Evolutionary conservation across 2,113 vertebrate genomes (phyloP).

Genomic region (Heterotis niloticus): DNA sequence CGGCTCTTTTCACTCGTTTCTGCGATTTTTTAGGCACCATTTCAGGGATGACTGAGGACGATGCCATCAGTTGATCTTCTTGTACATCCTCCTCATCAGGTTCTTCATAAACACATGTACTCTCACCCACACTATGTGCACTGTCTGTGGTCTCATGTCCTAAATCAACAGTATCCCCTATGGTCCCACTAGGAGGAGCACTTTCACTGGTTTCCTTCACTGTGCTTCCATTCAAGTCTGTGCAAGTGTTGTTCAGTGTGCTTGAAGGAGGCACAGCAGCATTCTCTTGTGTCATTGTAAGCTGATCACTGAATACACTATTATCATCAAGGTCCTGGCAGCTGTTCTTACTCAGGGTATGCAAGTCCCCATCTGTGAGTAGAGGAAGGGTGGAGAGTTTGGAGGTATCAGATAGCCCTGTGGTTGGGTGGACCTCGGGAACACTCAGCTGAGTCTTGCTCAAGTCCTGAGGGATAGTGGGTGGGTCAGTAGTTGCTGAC

Average conservation of each 20-base stretch:
- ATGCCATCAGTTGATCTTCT: not conserved
- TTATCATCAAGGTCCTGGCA: constrained; percentile 19
- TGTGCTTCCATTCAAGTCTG: constrained; percentile 12
- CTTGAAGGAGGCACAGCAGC: constrained; percentile 1
- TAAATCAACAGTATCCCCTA: not conserved
- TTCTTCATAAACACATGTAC: constrained; percentile 31
- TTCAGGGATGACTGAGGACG: constrained; percentile 28
- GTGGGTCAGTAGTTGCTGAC: not conserved
- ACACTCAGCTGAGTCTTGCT: constrained; percentile 14
- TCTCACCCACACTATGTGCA: constrained; percentile 23
- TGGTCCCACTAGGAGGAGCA: not conserved
- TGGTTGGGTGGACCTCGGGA: constrained; percentile 36
- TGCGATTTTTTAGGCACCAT: constrained; percentile 46
- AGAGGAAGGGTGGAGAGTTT: constrained; percentile 35
- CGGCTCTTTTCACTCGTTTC: constrained; percentile 61
- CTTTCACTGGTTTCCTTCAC: constrained; percentile 12
- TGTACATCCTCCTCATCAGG: constrained; percentile 46
- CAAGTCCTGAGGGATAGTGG: constrained; percentile 30
- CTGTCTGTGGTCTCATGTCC: constrained; percentile 9
- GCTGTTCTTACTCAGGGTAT: constrained; percentile 38
- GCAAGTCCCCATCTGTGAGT: constrained; percentile 43
- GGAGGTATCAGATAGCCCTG: constrained; percentile 22
- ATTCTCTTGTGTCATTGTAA: constrained; percentile 18
- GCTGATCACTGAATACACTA: not conserved
- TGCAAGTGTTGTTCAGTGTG: not conserved